Evolutionary conservation across 1,140 invertebrate genomes (phyloP).

Genomic region (Drosophila rhopaloa): DNA sequence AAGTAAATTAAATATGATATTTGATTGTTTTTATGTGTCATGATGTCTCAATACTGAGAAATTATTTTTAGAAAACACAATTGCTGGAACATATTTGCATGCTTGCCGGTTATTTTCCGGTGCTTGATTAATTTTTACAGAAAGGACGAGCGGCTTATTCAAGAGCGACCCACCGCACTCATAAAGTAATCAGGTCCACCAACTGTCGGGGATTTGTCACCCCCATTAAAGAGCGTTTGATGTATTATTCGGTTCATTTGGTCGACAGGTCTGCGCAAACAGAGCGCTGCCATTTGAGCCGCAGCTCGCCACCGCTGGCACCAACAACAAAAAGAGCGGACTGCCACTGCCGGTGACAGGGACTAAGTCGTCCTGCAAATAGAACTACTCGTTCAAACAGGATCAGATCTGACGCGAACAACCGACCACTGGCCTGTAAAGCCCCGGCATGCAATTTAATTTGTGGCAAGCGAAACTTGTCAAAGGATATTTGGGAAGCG

Average conservation of each 20-base stretch:
- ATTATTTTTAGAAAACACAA: slow-evolving; percentile 16
- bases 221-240: slow-evolving; percentile 83
- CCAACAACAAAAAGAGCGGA: slow-evolving; percentile 32
- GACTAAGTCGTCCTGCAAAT: slow-evolving; percentile 48
- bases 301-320: slow-evolving; percentile 24
- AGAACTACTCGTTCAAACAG: slow-evolving; percentile 41
- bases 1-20: no score
- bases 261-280: slow-evolving; percentile 84
- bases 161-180: slow-evolving; percentile 33
- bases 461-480: slow-evolving; percentile 19
- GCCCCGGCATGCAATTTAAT: background rate
- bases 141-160: slow-evolving; percentile 35
- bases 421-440: slow-evolving; percentile 38
- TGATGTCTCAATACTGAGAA: background rate
- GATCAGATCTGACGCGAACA: slow-evolving; percentile 19
- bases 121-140: slow-evolving; percentile 57
- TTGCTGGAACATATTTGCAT: slow-evolving; percentile 29
- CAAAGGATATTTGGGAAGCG: slow-evolving; percentile 4
- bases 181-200: slow-evolving; percentile 70
- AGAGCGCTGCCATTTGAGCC: slow-evolving; percentile 61
- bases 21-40: background rate
- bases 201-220: slow-evolving; percentile 83
- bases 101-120: slow-evolving; percentile 15
- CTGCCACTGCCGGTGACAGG: slow-evolving; percentile 67
- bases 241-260: slow-evolving; percentile 85